phyloP scores from a whole-genome alignment of 1,140 invertebrate species.

The Eupeodes corollae region DNA sequence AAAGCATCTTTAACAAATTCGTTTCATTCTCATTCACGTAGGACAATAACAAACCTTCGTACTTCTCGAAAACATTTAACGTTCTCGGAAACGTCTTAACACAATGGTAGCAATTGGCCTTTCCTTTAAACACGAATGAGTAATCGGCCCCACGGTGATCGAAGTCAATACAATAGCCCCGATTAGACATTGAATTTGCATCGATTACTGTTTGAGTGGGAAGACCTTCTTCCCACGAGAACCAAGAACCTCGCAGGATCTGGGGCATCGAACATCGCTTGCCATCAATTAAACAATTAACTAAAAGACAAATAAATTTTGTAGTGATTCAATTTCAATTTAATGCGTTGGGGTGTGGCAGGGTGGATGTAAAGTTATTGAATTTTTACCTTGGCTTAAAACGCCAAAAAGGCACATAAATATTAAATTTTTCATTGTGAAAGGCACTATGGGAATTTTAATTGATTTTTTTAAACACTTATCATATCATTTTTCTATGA shows the following conservation, averaged over 20 bases:
- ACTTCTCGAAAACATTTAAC: slow-evolving; percentile 81
- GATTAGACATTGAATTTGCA: slow-evolving; percentile 57
- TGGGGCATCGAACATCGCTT: slow-evolving; percentile 52
- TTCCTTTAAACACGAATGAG: slow-evolving; percentile 67
- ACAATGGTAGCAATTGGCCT: slow-evolving; percentile 66
- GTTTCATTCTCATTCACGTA: background rate
- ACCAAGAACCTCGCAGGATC: slow-evolving; percentile 75
- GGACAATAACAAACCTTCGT: slow-evolving; percentile 49
- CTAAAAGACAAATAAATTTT: slow-evolving; percentile 1
- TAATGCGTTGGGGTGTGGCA: background rate
- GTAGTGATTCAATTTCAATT: background rate
- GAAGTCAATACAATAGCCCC: slow-evolving; percentile 61
- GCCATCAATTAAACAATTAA: slow-evolving; percentile 18
- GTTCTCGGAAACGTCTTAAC: slow-evolving; percentile 76
- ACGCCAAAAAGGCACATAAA: slow-evolving; percentile 3
- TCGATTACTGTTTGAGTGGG: slow-evolving; percentile 76
- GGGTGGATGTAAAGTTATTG: slow-evolving; percentile 1
- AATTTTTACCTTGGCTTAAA: slow-evolving; percentile 1
- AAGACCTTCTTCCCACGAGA: slow-evolving; percentile 77
- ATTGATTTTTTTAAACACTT: too few species aligned
- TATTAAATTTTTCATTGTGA: background rate
- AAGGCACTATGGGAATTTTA: too few species aligned
- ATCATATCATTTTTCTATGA: too few species aligned
- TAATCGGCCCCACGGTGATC: slow-evolving; percentile 69
- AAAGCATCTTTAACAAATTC: slow-evolving; percentile 21